Conservation (phyloP, 2,888 invertebrate genomes). For the Sinodicranocentrus sp. region DNA sequence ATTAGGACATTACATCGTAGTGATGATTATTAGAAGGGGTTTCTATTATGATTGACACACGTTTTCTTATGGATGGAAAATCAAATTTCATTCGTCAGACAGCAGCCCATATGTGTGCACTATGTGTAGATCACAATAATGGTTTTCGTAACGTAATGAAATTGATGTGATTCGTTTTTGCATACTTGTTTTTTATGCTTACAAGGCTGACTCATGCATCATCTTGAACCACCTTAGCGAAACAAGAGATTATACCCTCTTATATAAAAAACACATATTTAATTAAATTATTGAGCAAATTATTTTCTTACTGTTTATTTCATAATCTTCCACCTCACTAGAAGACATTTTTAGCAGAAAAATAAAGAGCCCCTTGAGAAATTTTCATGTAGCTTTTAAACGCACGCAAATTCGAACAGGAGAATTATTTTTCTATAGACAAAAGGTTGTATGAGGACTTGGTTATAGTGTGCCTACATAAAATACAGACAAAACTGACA, state of each 20-base stretch:
- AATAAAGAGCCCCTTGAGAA: not conserved
- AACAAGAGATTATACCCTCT: not conserved
- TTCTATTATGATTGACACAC: constrained; percentile 21
- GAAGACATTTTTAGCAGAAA: not conserved
- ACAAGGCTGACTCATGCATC: not conserved
- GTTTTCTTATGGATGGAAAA: constrained; percentile 9
- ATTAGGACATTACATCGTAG: not conserved
- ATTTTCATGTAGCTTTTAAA: not conserved
- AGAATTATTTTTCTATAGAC: constrained; percentile 11
- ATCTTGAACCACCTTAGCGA: not conserved
- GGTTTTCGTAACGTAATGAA: constrained; percentile 11
- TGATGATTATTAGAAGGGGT: not conserved
- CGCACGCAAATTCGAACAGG: not conserved
- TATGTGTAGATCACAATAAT: not conserved
- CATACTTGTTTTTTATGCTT: not conserved
- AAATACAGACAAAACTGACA: constrained; percentile 20
- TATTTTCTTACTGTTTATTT: not conserved
- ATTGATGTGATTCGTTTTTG: not conserved
- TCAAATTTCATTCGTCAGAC: not conserved
- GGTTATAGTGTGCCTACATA: not conserved
- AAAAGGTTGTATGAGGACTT: not conserved
- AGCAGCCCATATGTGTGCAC: not conserved
- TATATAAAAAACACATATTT: no score
- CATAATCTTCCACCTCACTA: not conserved
- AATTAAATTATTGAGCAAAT: constrained; percentile 14